Base-by-base conservation (phyloP, 1,140 invertebrate genomes). In the Megathymus violae region DNA sequence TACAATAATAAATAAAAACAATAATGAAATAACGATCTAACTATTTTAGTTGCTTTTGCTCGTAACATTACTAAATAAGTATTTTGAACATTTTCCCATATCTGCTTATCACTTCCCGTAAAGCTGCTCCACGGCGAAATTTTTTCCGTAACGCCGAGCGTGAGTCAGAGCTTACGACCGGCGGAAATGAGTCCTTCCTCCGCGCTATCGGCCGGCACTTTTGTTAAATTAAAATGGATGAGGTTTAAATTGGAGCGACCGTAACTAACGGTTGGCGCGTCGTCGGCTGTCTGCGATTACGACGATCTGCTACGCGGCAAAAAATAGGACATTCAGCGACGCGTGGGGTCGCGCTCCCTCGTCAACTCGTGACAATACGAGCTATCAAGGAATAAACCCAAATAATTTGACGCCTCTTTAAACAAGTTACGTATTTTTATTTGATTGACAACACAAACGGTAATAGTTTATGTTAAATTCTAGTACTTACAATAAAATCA, bases 171-270 rank as follows among this genome's bases (percentile, higher is more conserved):
- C 69, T 64, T 22, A 64, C 72, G 67, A 68, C 71, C 74, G 74
- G 74, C 88, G 88, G 88, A 90, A 82, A 88, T 90, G 88, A 88
- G 74, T 80, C 74, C 82, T 85, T 90, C 88, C 88, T 88, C 85
- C 76, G 67, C 80, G 80, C 79, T 86, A 90, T 90, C 88, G 88
- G 85, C 78, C 79, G 85, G 85, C 85, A 90, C 85, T 90, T 90
- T 83, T 89, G 85, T 83, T 90, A 89, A 88, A 90, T 90, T 90
- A 90, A 86, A 88, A 90, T 89, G 85, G 85, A 90, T 88, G 88
- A 88, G 83, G 80, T 85, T 88, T 90, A 90, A 90, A 90, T 83
- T 90, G 88, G 85, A 77, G 79, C 80, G 77, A 73, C 74, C 82
- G 78, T 88, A 88, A 87, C 85, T 89, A 87, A 86, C 85, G 71